Conservation (phyloP, 2,113 vertebrate species). For the Clinocottus analis region DNA sequence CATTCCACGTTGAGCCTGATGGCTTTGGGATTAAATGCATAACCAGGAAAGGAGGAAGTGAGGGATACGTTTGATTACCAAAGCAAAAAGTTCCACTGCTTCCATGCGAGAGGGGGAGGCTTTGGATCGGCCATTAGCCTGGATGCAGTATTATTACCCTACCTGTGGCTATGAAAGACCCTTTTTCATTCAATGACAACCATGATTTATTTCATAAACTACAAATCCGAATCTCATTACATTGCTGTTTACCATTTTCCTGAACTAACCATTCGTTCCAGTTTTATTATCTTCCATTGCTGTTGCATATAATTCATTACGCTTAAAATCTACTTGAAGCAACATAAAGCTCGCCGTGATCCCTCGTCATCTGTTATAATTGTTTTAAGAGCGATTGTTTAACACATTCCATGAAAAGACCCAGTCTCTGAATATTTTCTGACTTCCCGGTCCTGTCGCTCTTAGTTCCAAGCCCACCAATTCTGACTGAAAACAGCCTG, state of each 20-base stretch:
- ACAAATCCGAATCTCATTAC: slow-evolving; percentile 18
- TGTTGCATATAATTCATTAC: slow-evolving; percentile 1
- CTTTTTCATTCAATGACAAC: slow-evolving; percentile 68
- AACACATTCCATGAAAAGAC: neutral
- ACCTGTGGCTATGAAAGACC: slow-evolving; percentile 78
- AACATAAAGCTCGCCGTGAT: neutral
- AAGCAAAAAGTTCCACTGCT: slow-evolving; percentile 9
- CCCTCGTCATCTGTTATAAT: neutral
- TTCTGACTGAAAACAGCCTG: neutral
- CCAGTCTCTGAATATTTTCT: neutral
- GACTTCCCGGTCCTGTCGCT: neutral
- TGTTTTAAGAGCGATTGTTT: neutral
- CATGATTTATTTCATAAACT: slow-evolving; percentile 57
- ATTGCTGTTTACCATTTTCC: slow-evolving; percentile 5
- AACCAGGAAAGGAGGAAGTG: neutral
- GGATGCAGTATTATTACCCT: slow-evolving; percentile 77
- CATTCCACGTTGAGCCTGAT: neutral
- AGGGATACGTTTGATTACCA: slow-evolving; percentile 9
- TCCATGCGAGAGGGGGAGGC: neutral
- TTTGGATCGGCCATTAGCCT: slow-evolving; percentile 13
- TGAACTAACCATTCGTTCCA: neutral
- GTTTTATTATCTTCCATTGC: neutral
- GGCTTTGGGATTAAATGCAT: neutral
- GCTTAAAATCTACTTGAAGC: neutral
- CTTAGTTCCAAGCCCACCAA: neutral